A percentile compares a stretch with the other conserved stretches of the same genome.
Evolutionary conservation across 2,888 invertebrate genomes (phyloP).

Genomic region (Syritta pipiens): DNA sequence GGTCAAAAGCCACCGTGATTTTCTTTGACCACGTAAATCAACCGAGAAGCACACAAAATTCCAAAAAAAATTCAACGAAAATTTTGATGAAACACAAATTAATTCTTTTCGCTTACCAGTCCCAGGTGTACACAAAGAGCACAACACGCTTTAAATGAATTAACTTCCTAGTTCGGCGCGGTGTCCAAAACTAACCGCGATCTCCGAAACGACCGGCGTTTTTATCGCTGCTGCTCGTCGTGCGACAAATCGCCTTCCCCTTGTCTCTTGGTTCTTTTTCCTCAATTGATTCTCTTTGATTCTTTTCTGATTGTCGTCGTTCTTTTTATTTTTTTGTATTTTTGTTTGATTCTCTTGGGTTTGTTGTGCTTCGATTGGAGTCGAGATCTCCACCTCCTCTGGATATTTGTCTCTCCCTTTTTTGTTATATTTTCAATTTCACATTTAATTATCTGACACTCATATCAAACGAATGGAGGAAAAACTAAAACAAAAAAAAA

Average conservation of each 20-base stretch:
- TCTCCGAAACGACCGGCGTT: conserved; percentile 11
- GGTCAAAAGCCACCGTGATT: too few relatives aligned
- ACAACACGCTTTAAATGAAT: conserved; percentile 21
- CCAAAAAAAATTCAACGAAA: too few relatives aligned
- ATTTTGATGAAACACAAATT: too few relatives aligned
- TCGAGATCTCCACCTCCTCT: too few relatives aligned
- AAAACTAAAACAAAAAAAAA: too few relatives aligned
- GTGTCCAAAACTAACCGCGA: conserved; percentile 50
- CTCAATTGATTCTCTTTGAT: not conserved
- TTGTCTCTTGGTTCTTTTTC: not conserved
- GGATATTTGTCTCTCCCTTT: too few relatives aligned
- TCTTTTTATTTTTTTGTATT: not conserved
- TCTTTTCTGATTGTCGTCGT: conserved; percentile 6
- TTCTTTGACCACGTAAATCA: too few relatives aligned
- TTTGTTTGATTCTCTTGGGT: not conserved
- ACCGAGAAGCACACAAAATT: too few relatives aligned
- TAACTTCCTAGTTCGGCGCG: conserved; percentile 42
- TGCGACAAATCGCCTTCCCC: conserved; percentile 4
- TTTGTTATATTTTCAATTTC: too few relatives aligned
- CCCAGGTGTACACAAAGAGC: conserved; percentile 36
- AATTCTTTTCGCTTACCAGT: conserved; percentile 55
- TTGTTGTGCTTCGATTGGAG: not conserved
- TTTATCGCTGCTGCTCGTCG: conserved; percentile 27
- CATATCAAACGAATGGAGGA: too few relatives aligned
- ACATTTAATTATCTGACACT: too few relatives aligned